phyloP scores from a whole-genome alignment of 2,888 invertebrate species.

The Drosophila greeni region DNA sequence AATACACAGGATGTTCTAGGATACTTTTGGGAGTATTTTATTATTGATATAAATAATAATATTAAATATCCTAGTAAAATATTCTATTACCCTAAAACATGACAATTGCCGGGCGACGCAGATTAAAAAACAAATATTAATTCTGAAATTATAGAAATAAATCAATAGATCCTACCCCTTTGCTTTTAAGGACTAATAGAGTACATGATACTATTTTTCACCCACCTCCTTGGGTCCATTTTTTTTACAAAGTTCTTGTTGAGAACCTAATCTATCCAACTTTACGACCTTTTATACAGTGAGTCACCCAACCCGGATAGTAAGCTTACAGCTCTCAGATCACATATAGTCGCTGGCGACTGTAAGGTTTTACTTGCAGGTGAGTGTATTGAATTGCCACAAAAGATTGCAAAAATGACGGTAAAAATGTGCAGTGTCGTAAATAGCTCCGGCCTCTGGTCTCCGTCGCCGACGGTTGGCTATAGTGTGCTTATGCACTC shows the following conservation, averaged over 20 bases:
- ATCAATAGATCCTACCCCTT: background rate
- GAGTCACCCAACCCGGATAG: conserved; percentile 1
- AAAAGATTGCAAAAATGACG: conserved; percentile 35
- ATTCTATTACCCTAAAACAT: background rate
- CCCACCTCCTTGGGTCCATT: background rate
- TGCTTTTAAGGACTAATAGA: background rate
- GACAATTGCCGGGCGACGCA: too few species aligned
- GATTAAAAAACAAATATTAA: background rate
- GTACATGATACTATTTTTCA: too few species aligned
- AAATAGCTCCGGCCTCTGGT: conserved; percentile 16
- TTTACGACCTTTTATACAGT: conserved; percentile 4
- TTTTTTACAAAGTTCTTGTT: background rate
- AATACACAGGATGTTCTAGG: background rate
- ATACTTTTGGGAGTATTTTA: background rate
- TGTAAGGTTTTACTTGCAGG: conserved; percentile 1
- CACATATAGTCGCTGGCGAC: background rate
- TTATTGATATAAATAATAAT: background rate
- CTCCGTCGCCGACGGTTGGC: background rate
- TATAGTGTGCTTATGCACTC: conserved; percentile 52
- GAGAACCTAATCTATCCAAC: background rate
- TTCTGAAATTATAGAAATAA: background rate
- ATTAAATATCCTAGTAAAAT: background rate
- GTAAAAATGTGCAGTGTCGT: conserved; percentile 50
- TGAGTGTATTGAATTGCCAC: conserved; percentile 9
- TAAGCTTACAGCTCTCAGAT: background rate